Percentiles rank a stretch among this genome's conserved stretches.
Evolutionary conservation across 2,797 vertebrate species (phyloP).

Genomic region (Sebastiscus tertius): DNA sequence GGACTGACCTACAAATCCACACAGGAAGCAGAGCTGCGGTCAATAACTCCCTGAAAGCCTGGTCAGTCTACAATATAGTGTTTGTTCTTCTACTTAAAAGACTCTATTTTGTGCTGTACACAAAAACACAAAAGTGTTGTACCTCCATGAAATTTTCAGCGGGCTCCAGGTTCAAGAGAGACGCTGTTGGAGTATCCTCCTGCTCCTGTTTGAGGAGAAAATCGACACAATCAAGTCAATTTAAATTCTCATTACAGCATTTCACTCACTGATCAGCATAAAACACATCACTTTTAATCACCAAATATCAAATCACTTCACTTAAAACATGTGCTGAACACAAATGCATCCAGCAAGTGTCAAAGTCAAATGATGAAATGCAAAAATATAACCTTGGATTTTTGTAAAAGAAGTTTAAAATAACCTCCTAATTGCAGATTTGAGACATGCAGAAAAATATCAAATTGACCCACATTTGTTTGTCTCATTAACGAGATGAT

Average conservation of each 20-base stretch:
- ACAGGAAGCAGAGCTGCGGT: neutral
- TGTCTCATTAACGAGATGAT: neutral
- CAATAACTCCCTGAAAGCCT: neutral
- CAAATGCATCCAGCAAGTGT: neutral
- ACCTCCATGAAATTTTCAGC: constrained; percentile 78
- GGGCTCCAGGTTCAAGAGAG: constrained; percentile 81
- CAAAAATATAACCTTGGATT: neutral
- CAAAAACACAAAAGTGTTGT: neutral
- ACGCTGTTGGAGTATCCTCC: constrained; percentile 75
- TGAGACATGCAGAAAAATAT: neutral
- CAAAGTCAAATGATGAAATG: neutral
- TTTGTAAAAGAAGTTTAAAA: neutral
- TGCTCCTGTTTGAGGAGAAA: constrained; percentile 70
- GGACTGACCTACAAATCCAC: constrained; percentile 84
- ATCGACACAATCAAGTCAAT: neutral
- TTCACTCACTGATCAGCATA: neutral
- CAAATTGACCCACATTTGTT: neutral
- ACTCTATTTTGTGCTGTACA: neutral
- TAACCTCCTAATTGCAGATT: neutral
- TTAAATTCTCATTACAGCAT: neutral
- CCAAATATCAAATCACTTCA: neutral
- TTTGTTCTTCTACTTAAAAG: neutral
- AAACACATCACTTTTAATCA: neutral
- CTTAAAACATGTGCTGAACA: neutral
- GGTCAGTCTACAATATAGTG: neutral